Base-by-base conservation (phyloP, 2,113 vertebrate species). In the Lanius ludovicianus region DNA sequence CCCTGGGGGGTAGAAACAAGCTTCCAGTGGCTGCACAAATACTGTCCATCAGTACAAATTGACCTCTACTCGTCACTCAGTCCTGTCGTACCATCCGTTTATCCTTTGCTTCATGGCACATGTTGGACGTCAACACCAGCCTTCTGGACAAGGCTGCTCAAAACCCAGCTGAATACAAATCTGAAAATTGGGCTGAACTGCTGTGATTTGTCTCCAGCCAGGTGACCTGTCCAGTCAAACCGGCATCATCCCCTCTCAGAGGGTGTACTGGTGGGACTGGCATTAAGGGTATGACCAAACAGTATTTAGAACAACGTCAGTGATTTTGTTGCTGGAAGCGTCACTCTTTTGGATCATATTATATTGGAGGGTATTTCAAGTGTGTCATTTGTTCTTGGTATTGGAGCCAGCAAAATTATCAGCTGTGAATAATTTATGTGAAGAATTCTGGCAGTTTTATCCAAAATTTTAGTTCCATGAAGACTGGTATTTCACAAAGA, bases 311-410 rank as follows among this genome's bases (percentile, higher is more conserved):
- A 91, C 44, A 79, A 13, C 1, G 0, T 37, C 47, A 28, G 20
- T 69, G 62, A 84, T 92, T 92, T 60, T 83, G n/a, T 49, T 82
- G 55, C 65, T 92, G 76, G 41, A 93, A 81, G 24, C 9, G 5
- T 25, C 30, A 15, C 1, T 25, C 5, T 52, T 68, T 65, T 89
- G 90, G 80, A 59, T 96, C 22, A 16, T 33, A 17, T n/a, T 59
- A 20, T 25, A 7, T 50, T 69, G 15, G 56, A 57, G 70, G 10
- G 16, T 77, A 55, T 80, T 80, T 85, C 35, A 93, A 89, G 33
- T 35, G 21, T 73, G 57, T 50, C 6, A 62, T 73, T 94, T 71
- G 12, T 75, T 82, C 62, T 89, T 68, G 41, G 13, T 87, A 55
- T 74, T 37, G 10, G 18, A 92, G 80, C 55, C 81, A 76, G 55